Conservation (phyloP, 1,140 invertebrate species). For the Drosophila miranda region DNA sequence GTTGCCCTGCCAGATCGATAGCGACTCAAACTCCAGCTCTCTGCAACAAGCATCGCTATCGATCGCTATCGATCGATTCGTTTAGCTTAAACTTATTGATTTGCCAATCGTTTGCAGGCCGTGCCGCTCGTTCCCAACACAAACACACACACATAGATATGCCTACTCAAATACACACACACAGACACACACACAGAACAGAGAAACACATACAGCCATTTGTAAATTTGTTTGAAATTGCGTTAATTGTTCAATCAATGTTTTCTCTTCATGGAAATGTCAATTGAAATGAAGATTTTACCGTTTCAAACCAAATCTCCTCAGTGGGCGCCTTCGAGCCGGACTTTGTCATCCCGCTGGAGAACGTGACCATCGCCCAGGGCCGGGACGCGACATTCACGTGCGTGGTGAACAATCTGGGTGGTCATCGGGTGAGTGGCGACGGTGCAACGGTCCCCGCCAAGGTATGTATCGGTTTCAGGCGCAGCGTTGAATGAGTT, state of each 20-base stretch:
- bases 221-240: conserved; percentile 53
- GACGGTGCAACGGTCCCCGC: conserved; percentile 86
- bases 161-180: not conserved
- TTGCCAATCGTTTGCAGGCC: conserved; percentile 45
- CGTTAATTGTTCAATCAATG: conserved; percentile 75
- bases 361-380: conserved; percentile 93
- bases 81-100: conserved; percentile 44
- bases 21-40: not conserved
- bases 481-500: conserved; percentile 57
- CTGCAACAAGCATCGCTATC: conserved; percentile 1
- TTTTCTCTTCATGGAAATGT: conserved; percentile 70
- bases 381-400: conserved; percentile 94
- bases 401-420: conserved; percentile 94
- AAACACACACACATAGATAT: not conserved
- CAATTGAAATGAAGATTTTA: conserved; percentile 81
- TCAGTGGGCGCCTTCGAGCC: conserved; percentile 87
- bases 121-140: conserved; percentile 21
- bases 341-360: conserved; percentile 92
- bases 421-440: conserved; percentile 96
- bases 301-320: conserved; percentile 81
- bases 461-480: conserved; percentile 88
- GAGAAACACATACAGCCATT: conserved; percentile 10
- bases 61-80: conserved; percentile 15
- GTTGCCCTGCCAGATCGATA: not conserved
- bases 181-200: not conserved